Conservation (phyloP, 2,888 invertebrate species). For the Andrena trimmerana region DNA sequence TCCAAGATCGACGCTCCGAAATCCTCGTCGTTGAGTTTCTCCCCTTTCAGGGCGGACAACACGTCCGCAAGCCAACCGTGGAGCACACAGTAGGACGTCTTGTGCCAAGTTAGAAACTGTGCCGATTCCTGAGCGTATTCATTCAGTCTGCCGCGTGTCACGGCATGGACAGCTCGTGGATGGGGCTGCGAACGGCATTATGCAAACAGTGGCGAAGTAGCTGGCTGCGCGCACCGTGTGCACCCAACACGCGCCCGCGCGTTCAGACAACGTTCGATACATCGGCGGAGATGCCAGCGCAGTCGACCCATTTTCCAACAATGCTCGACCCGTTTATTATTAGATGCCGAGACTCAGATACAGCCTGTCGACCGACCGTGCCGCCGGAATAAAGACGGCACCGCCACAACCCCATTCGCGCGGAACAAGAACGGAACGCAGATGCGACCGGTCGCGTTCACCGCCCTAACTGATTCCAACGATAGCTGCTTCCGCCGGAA, state of each 20-base stretch:
- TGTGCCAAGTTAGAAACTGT: conserved; percentile 64
- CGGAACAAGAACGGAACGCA: neutral
- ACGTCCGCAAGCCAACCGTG: neutral
- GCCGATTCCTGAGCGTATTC: conserved; percentile 60
- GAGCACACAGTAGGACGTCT: conserved; percentile 9
- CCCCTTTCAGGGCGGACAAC: neutral
- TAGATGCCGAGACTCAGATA: conserved; percentile 63
- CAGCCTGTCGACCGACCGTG: conserved; percentile 41
- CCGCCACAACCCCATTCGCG: conserved; percentile 3
- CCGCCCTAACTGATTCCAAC: conserved; percentile 35
- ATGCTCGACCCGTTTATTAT: conserved; percentile 74
- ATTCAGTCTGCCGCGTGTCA: conserved; percentile 51
- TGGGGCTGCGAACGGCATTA: conserved; percentile 30
- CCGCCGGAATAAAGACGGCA: conserved; percentile 65
- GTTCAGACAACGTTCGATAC: conserved; percentile 45
- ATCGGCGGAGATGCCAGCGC: conserved; percentile 60
- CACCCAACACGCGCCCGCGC: neutral
- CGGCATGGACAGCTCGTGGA: conserved; percentile 30
- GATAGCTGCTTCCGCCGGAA: conserved; percentile 26
- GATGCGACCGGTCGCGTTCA: conserved; percentile 17
- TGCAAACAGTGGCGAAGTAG: conserved; percentile 31
- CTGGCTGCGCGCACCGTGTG: conserved; percentile 2
- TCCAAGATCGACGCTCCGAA: neutral
- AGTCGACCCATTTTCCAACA: conserved; percentile 73
- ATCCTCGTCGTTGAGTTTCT: neutral